Evolutionary conservation across 2,888 invertebrate species (phyloP).

Genomic region (Parthenolecanium corni): DNA sequence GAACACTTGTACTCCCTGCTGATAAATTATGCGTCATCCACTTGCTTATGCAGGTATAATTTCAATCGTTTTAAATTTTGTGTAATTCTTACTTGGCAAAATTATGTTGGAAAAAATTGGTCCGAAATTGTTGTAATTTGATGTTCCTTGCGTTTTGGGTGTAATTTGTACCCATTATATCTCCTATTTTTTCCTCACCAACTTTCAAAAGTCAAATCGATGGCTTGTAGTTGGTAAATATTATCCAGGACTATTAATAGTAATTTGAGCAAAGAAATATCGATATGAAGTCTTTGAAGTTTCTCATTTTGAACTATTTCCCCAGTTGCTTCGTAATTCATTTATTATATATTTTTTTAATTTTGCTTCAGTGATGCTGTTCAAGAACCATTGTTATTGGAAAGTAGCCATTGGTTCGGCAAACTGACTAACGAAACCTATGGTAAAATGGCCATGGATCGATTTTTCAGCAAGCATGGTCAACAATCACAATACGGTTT

Average conservation of each 20-base stretch:
- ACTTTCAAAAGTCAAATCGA: too few species aligned
- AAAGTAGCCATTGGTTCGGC: conserved; percentile 69
- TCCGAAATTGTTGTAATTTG: not conserved
- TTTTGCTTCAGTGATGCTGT: conserved; percentile 11
- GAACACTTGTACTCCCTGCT: conserved; percentile 57
- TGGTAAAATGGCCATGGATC: conserved; percentile 68
- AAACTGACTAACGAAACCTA: conserved; percentile 69
- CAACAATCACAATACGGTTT: conserved; percentile 53
- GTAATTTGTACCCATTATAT: not conserved
- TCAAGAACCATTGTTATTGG: conserved; percentile 14
- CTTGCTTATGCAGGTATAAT: conserved; percentile 31
- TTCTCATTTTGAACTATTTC: too few species aligned
- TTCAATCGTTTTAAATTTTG: too few species aligned
- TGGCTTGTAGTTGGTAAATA: too few species aligned
- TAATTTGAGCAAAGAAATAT: too few species aligned
- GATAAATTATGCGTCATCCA: conserved; percentile 46
- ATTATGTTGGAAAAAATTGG: too few species aligned
- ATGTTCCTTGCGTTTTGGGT: not conserved
- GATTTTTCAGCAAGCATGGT: conserved; percentile 51
- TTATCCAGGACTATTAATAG: too few species aligned
- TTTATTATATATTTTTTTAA: not conserved
- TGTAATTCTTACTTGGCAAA: too few species aligned
- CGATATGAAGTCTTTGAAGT: too few species aligned
- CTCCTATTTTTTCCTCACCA: too few species aligned
- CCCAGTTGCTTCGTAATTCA: not conserved